Evolutionary conservation across 1,140 invertebrate genomes (phyloP), one percentile per base, ranked within the genome.

Genomic region (Penaeus japonicus): DNA sequence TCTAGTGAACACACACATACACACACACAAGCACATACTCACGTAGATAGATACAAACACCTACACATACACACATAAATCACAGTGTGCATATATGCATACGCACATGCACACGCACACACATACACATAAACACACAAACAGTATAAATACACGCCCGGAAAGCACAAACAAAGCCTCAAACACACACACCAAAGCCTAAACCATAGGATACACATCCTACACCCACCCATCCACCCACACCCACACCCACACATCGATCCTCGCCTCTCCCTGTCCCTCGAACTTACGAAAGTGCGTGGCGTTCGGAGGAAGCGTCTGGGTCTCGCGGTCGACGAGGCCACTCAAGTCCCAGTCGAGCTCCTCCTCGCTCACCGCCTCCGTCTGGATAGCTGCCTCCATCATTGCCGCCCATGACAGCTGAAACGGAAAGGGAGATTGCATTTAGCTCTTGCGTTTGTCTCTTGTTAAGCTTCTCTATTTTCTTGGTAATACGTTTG

Each of bases 341-440:
- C 91, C 91, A 57, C 86, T 90, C 1, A 91, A 78, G 73, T 91
- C 90, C 91, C 89, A 91, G 59, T 89, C 89, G 35, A 91, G 85
- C 24, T 91, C 89, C 57, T 90, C 91, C 87, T 91, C 90, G 54
- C 65, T 83, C 53, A 90, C 82, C 17, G 24, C 85, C 47, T 89
- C 87, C 62, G 91, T 91, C 79, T 91, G 91, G 55, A 89, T 85
- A 54, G 77, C 85, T 20, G 57, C 82, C 75, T 89, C 79, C 87
- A 79, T 86, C 87, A 81, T 54, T 84, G 53, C 62, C 79, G 70
- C 7, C 86, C 86, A 88, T 83, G 86, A 57, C 80, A 87, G 79
- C 86, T 87, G 86, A 2, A 18, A 73, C 22, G 30, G 62, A 65
- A 27, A 65, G 62, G 30, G 62, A 65, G 62, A 65, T n/a, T n/a